Evolutionary conservation across 1,140 invertebrate species (phyloP).

Genomic region (honey bee (Apis mellifera)): DNA sequence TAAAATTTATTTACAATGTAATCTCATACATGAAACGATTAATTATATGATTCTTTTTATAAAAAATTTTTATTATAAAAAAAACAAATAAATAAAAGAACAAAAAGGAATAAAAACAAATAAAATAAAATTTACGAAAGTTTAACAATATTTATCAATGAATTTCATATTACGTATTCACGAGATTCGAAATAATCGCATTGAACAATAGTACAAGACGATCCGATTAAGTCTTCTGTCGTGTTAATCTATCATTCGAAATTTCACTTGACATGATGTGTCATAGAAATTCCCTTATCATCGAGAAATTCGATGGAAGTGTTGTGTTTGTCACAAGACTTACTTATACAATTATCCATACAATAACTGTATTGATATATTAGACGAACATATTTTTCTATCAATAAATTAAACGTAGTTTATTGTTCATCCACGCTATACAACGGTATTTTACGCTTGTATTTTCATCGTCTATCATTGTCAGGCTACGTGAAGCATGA

Average conservation of each 20-base stretch:
- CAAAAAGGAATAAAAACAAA: background rate
- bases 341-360: background rate
- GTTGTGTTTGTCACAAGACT: background rate
- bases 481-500: slow-evolving; percentile 8
- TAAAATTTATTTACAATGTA: background rate
- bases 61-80: too few species aligned
- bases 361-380: background rate
- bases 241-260: slow-evolving; percentile 22
- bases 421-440: background rate
- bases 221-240: slow-evolving; percentile 17
- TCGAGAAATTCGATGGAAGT: background rate
- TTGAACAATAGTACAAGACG: slow-evolving; percentile 16
- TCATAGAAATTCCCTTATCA: slow-evolving; percentile 7
- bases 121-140: background rate
- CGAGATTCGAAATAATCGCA: background rate
- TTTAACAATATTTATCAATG: background rate
- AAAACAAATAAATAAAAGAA: background rate
- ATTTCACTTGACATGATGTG: background rate
- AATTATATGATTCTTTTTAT: background rate
- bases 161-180: background rate
- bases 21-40: background rate
- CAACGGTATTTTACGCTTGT: background rate
- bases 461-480: slow-evolving; percentile 15
- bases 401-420: slow-evolving; percentile 19
- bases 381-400: background rate